phyloP scores from a whole-genome alignment of 2,888 invertebrate genomes.

The Aleiodes testaceus region DNA sequence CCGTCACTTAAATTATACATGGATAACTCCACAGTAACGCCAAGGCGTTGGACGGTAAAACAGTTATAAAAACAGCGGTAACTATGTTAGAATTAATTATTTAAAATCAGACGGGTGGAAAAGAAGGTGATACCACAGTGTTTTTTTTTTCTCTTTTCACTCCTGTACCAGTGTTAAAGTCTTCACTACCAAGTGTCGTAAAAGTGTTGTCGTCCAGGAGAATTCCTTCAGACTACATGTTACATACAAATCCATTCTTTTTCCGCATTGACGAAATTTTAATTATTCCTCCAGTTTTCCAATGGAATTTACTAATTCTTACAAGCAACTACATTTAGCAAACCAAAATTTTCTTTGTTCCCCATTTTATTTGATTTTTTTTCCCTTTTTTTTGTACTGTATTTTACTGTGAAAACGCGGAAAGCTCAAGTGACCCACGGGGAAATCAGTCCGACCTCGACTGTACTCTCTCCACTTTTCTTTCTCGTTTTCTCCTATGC shows the following conservation, averaged over 20 bases:
- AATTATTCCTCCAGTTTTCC: too few species aligned
- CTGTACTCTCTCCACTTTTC: conserved; percentile 34
- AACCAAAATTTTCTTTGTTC: conserved; percentile 12
- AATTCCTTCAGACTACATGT: background rate
- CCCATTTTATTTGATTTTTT: conserved; percentile 6
- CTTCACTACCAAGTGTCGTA: conserved; percentile 9
- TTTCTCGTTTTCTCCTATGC: conserved; percentile 16
- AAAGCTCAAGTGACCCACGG: conserved; percentile 46
- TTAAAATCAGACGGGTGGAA: conserved; percentile 52
- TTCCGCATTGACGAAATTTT: too few species aligned
- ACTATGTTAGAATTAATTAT: conserved; percentile 72
- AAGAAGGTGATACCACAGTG: conserved; percentile 3
- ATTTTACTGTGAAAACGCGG: conserved; percentile 23
- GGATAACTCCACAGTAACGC: conserved; percentile 33
- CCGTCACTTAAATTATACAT: conserved; percentile 45
- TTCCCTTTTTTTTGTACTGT: conserved; percentile 4
- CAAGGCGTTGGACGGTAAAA: conserved; percentile 65
- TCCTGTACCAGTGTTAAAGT: background rate
- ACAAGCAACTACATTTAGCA: too few species aligned
- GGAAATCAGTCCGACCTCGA: conserved; percentile 46
- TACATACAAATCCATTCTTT: background rate
- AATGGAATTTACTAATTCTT: too few species aligned
- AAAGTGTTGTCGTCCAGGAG: conserved; percentile 7
- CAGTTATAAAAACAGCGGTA: conserved; percentile 72
- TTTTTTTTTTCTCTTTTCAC: too few species aligned